Percentiles rank a stretch among this genome's conserved stretches.
These are phyloP conservation scores for Dolomedes plantarius DNA, from an alignment of 2,888 invertebrate species.

Conservation along the genomic window DNA sequence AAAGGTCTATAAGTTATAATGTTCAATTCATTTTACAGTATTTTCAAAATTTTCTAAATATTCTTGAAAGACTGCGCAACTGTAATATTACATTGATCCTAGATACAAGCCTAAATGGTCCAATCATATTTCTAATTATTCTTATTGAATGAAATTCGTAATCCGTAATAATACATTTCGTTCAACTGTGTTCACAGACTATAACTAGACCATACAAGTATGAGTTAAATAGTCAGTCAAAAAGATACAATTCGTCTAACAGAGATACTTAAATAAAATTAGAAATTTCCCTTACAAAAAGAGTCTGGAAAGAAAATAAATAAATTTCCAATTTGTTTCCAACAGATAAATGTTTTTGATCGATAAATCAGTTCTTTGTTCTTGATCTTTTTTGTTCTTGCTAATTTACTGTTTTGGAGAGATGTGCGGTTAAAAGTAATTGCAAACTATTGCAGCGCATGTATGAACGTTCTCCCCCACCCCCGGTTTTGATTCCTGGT, in stretches of 20 bases:
- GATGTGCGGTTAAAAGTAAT: background rate
- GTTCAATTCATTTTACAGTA: too few relatives aligned
- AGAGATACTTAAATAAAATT: background rate
- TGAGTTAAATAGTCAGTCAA: background rate
- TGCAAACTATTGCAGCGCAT: too few relatives aligned
- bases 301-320: background rate
- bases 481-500: background rate
- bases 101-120: too few relatives aligned
- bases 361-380: slow-evolving; percentile 1
- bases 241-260: background rate
- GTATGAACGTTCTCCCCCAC: background rate
- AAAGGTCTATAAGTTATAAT: too few relatives aligned
- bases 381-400: background rate
- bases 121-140: too few relatives aligned
- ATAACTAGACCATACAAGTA: too few relatives aligned
- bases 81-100: too few relatives aligned
- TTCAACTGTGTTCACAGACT: too few relatives aligned
- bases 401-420: background rate
- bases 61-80: too few relatives aligned
- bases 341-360: background rate
- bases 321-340: background rate
- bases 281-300: background rate
- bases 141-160: too few relatives aligned
- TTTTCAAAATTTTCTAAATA: too few relatives aligned
- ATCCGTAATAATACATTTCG: too few relatives aligned